Conservation (phyloP, 1,140 invertebrate species). For the Lethrus apterus region DNA sequence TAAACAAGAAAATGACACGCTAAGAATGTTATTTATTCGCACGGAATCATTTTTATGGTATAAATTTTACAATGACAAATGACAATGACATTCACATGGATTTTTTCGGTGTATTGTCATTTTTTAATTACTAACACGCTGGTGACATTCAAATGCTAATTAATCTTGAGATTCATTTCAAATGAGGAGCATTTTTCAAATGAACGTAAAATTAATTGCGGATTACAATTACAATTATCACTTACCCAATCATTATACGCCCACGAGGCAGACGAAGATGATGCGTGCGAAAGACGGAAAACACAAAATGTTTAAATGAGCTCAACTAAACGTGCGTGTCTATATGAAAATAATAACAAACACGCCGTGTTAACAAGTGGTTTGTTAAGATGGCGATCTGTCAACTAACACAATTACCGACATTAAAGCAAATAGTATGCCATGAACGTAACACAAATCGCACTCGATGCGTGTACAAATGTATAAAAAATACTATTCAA, state of each 20-base stretch:
- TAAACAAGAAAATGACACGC: too few relatives aligned
- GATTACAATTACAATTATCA: too few relatives aligned
- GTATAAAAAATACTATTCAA: slow-evolving; percentile 24
- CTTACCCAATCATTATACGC: slow-evolving; percentile 16
- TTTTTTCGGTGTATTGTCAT: too few relatives aligned
- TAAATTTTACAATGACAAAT: too few relatives aligned
- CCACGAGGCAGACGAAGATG: neutral
- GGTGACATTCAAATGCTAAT: too few relatives aligned
- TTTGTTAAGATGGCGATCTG: slow-evolving; percentile 22
- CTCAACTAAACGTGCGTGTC: slow-evolving; percentile 9
- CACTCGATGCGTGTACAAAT: slow-evolving; percentile 15
- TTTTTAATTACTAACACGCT: too few relatives aligned
- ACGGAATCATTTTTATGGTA: too few relatives aligned
- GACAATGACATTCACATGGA: too few relatives aligned
- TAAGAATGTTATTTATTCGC: too few relatives aligned
- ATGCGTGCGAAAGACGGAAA: neutral
- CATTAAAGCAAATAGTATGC: slow-evolving; percentile 12
- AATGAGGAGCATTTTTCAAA: too few relatives aligned
- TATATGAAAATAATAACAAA: slow-evolving; percentile 22
- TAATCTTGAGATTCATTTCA: too few relatives aligned
- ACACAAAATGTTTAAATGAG: slow-evolving; percentile 1
- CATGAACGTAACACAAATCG: slow-evolving; percentile 15
- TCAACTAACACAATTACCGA: slow-evolving; percentile 18
- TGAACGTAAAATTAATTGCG: slow-evolving; percentile 7
- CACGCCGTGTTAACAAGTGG: slow-evolving; percentile 27